A percentile compares a stretch with the other conserved stretches of the same genome.
These are phyloP conservation scores for Cebidichthys violaceus DNA, from an alignment of 2,113 vertebrate species.

Conservation along the genomic window DNA sequence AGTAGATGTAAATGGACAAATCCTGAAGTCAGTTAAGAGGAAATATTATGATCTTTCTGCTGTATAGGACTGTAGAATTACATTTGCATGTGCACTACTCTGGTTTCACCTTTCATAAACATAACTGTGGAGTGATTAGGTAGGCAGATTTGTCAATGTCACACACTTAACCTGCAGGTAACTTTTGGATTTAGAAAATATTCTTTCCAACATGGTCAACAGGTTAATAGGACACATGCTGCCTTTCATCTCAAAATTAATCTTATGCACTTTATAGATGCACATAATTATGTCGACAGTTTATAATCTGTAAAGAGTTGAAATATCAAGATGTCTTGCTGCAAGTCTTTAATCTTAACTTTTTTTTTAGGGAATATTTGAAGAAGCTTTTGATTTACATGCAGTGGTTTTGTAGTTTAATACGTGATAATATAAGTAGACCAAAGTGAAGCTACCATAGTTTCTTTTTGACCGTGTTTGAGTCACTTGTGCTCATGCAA, in stretches of 20 bases:
- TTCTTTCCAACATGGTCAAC: slow-evolving; percentile 18
- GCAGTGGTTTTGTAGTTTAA: neutral
- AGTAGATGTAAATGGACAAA: slow-evolving; percentile 35
- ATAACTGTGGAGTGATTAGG: slow-evolving; percentile 13
- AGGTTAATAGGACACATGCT: slow-evolving; percentile 28
- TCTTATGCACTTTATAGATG: neutral
- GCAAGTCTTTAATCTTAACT: neutral
- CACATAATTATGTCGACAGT: slow-evolving; percentile 19
- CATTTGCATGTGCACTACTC: slow-evolving; percentile 20
- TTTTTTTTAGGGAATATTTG: neutral
- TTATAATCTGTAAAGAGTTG: neutral
- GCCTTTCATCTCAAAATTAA: slow-evolving; percentile 15
- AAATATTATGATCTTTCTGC: slow-evolving; percentile 21
- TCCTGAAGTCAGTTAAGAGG: slow-evolving; percentile 25
- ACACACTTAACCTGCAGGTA: slow-evolving; percentile 37
- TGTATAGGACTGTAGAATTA: slow-evolving; percentile 4
- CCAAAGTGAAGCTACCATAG: neutral
- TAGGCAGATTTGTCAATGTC: slow-evolving; percentile 36
- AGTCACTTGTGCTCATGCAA: neutral
- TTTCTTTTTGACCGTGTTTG: neutral
- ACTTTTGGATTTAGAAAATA: slow-evolving; percentile 36
- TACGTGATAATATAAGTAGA: neutral
- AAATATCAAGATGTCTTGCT: slow-evolving; percentile 1
- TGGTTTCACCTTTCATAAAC: slow-evolving; percentile 20
- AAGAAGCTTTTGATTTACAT: neutral